Evolutionary conservation across 2,113 vertebrate species (phyloP).

Genomic region (Fregata magnificens): DNA sequence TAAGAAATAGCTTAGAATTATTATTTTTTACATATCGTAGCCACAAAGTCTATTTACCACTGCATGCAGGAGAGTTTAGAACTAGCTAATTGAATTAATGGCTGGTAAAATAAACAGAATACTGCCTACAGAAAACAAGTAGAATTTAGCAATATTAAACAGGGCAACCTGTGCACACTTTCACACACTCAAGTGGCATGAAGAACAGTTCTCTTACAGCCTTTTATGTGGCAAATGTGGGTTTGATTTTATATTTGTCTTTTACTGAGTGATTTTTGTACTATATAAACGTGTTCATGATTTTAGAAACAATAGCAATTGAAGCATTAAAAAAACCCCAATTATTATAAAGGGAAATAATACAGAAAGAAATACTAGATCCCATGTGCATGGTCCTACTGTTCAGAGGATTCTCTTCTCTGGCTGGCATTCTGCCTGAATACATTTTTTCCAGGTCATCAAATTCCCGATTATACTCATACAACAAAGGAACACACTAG

Average conservation of each 20-base stretch:
- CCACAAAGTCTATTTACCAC: not conserved
- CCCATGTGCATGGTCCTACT: not conserved
- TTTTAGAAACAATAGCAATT: not conserved
- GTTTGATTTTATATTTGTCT: not conserved
- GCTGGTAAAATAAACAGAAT: not conserved
- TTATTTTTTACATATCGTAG: not conserved
- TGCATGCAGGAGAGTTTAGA: not conserved
- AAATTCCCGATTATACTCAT: not conserved
- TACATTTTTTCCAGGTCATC: slow-evolving; percentile 49
- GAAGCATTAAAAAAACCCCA: not conserved
- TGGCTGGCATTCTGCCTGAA: slow-evolving; percentile 42
- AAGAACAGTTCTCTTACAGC: not conserved
- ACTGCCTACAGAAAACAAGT: not conserved
- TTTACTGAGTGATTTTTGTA: not conserved
- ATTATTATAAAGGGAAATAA: not conserved
- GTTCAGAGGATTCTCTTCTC: not conserved
- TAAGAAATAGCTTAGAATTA: not conserved
- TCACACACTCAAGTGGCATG: not conserved
- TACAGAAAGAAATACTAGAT: not conserved
- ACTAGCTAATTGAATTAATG: not conserved
- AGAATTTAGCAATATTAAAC: not conserved
- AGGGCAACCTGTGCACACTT: not conserved
- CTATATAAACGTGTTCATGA: not conserved
- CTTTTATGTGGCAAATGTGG: not conserved
- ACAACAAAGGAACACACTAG: not conserved